Conservation (phyloP, 2,888 invertebrate species). For the Osedax frankpressi region DNA sequence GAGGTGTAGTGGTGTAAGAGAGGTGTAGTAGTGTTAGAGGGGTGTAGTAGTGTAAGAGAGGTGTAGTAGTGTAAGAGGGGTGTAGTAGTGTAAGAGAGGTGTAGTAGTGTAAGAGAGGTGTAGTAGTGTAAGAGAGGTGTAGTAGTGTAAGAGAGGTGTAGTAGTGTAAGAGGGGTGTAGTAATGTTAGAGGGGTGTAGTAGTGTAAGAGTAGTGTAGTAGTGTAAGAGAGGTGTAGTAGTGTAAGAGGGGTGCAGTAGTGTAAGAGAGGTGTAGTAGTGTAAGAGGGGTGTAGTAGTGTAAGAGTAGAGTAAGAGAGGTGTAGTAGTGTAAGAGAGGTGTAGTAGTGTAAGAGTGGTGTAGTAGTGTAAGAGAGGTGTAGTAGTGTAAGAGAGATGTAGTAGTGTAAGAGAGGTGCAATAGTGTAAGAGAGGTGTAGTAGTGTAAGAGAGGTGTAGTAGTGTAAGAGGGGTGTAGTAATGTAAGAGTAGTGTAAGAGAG, state of each 20-base stretch:
- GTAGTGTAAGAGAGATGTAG: neutral
- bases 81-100: too few species aligned
- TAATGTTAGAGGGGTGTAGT: neutral
- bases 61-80: neutral
- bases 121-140: neutral
- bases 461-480: neutral
- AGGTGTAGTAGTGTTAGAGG: neutral
- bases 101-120: neutral
- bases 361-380: neutral
- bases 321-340: neutral
- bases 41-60: neutral
- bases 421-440: neutral
- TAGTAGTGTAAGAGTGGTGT: too few species aligned
- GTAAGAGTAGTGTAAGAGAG: too few species aligned
- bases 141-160: constrained; percentile 62
- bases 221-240: constrained; percentile 64
- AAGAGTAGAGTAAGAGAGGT: neutral
- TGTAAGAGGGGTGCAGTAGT: neutral
- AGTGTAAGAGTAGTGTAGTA: neutral
- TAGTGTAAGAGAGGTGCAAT: constrained; percentile 64
- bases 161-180: constrained; percentile 35
- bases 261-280: neutral
- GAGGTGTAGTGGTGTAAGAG: neutral
- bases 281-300: neutral
- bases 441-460: neutral